Base-by-base conservation (phyloP, 2,888 invertebrate species). In the Meloe dianella region DNA sequence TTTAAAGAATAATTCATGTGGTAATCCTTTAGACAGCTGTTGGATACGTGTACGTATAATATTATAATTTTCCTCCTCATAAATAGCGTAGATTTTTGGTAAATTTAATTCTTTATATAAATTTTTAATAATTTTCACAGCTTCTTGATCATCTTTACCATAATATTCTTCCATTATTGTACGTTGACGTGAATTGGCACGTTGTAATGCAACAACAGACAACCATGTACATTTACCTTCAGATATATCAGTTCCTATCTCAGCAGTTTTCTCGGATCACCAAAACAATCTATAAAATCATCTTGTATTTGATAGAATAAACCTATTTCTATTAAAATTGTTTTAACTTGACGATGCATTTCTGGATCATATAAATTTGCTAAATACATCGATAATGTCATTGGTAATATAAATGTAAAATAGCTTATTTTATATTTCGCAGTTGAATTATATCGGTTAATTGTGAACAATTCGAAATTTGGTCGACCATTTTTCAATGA, bases 171-270 rank as follows among this genome's bases (percentile, higher is more conserved):
- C 87, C 86, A 95, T 88, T 30, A 93, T 85, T 77, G 89, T 86
- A 71, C 87, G 88, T 79, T 96, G 95, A 4, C 88, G 85, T 0
- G 89, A 86, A 57, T 88, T 88, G 0, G 92, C 93, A 63, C 92
- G 87, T 82, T 95, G 92, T 69, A 97, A 85, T 10, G 97, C 97
- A 0, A 94, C 92, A 0, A 97, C 94, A 1, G 94, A 90, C 35
- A 97, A 85, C 98, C 98, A 99, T 0, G 96, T 91, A 84, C 98
- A 98, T 85, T 98, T 98, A 32, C 97, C 97, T 75, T 97, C 96
- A 84, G 92, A 89, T 74, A 99, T 97, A 80, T 98, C 98, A 0
- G 91, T 93, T 35, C 96, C 95, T 41, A 89, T 85, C 85, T 98
- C 99, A 8, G 98, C 98, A 0, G 92, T 96, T 2, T 93, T 87